Conservation (phyloP, 2,797 vertebrate species). For the Rhinatrema bivittatum region DNA sequence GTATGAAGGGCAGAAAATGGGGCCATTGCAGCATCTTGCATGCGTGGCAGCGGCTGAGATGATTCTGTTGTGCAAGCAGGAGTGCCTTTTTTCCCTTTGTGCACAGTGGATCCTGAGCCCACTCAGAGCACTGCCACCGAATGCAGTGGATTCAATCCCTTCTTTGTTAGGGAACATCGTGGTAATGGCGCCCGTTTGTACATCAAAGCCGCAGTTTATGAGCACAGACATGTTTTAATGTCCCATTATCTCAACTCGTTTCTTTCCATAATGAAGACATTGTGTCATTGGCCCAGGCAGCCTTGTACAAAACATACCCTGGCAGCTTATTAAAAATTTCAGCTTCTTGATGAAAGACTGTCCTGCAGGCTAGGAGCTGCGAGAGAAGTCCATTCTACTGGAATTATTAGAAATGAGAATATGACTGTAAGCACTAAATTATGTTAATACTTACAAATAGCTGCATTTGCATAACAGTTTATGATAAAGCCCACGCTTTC, state of each 20-base stretch:
- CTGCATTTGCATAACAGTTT: conserved; percentile 71
- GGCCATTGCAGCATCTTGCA: too few species aligned
- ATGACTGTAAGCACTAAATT: conserved; percentile 74
- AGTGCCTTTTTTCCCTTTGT: too few species aligned
- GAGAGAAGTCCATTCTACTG: conserved; percentile 60
- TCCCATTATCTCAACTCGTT: conserved; percentile 54
- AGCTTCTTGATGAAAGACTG: conserved; percentile 72
- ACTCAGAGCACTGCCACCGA: conserved; percentile 9
- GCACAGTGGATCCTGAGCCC: too few species aligned
- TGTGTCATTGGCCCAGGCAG: conserved; percentile 50
- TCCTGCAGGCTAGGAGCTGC: conserved; percentile 69
- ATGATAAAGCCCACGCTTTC: conserved; percentile 46
- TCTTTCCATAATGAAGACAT: conserved; percentile 65
- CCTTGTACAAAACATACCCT: conserved; percentile 54
- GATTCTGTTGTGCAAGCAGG: too few species aligned
- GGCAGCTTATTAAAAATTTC: conserved; percentile 74
- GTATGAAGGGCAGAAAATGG: too few species aligned
- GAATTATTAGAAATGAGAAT: conserved; percentile 69
- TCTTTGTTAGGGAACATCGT: conserved; percentile 44
- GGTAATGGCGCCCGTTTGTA: conserved; percentile 36
- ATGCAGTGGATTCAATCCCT: conserved; percentile 37
- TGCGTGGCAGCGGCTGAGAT: too few species aligned
- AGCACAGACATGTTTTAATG: conserved; percentile 60
- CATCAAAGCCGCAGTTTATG: conserved; percentile 57
- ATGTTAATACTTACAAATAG: conserved; percentile 73